Percentiles rank a stretch among this genome's conserved stretches.
These are phyloP conservation scores for Ailurus styani DNA, from an alignment of 2,113 vertebrate genomes.

Conservation along the genomic window DNA sequence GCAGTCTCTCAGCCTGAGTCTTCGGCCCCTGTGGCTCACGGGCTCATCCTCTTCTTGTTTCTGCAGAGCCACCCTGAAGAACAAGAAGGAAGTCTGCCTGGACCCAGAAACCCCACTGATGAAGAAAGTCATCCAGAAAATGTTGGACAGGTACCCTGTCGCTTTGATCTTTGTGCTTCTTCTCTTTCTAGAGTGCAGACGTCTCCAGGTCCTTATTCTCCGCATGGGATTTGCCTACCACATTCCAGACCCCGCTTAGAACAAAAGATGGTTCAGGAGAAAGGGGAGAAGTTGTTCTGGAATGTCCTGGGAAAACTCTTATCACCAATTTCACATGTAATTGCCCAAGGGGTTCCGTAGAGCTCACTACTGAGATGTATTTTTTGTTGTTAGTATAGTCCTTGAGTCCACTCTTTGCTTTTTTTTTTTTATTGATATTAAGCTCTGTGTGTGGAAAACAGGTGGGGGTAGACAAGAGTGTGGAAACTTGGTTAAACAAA, in stretches of 20 bases:
- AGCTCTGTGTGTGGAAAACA: neutral
- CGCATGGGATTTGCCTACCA: neutral
- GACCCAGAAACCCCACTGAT: conserved; percentile 63
- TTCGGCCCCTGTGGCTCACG: neutral
- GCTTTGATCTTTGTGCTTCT: neutral
- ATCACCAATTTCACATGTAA: neutral
- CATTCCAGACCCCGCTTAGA: neutral
- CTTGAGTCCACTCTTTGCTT: neutral
- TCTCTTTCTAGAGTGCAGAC: neutral
- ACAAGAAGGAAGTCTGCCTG: conserved; percentile 53
- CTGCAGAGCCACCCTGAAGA: conserved; percentile 66
- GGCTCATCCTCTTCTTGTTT: neutral
- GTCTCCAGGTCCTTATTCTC: neutral
- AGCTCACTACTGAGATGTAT: neutral
- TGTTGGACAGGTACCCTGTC: conserved; percentile 51
- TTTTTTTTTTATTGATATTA: neutral
- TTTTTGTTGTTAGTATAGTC: neutral
- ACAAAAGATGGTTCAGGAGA: neutral
- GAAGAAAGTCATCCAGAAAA: conserved; percentile 55
- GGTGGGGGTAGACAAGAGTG: neutral
- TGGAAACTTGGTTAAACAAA: neutral
- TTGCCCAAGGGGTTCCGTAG: too few species aligned
- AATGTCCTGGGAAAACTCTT: neutral
- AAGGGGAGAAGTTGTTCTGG: neutral
- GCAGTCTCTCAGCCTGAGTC: accelerated